Evolutionary conservation across 2,888 invertebrate genomes (phyloP), one percentile per base, ranked within the genome.

Genomic region (Trachelus tabidus): DNA sequence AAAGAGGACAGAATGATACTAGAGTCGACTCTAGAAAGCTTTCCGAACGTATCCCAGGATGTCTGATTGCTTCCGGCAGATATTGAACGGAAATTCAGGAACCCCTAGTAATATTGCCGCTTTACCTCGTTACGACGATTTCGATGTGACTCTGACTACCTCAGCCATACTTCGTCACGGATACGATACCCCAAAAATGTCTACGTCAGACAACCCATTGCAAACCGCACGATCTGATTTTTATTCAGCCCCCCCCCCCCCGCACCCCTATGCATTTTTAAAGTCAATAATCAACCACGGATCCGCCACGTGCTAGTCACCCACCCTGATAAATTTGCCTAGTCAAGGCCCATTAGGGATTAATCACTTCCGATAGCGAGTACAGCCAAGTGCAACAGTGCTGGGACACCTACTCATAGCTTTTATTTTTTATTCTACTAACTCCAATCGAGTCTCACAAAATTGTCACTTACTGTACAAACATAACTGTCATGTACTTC

Each of bases 1-100:
- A 12, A 35, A 12, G 12, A 35, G 35, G 35, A 35, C 35, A 12
- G 35, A 35, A 35, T 3, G 3, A 35, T 35, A 12, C 35, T 12
- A 12, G 35, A 35, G 35, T 35, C 35, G 35, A 35, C 12, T 35
- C 12, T 35, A 12, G 12, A 35, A 1, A 12, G 12, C 35, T 35
- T 35, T 35, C 35, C 35, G 35, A 35, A 12, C 35, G 35, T 12
- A 35, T 35, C 12, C 35, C 35, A 35, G 35, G 23, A 56, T 9
- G 23, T 82, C 82, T 84, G 84, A 89, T 89, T 87, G 85, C 87
- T 86, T 89, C 88, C 89, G 87, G 80, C 86, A 87, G 88, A 89
- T 87, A 89, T 89, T 86, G 85, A 86, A 84, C 84, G 81, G 77
- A 84, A 86, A 87, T 85, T 86, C 81, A 84, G 76, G 82, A 83